phyloP scores from a whole-genome alignment of 1,140 invertebrate species.

The Drosophila sturtevanti region DNA sequence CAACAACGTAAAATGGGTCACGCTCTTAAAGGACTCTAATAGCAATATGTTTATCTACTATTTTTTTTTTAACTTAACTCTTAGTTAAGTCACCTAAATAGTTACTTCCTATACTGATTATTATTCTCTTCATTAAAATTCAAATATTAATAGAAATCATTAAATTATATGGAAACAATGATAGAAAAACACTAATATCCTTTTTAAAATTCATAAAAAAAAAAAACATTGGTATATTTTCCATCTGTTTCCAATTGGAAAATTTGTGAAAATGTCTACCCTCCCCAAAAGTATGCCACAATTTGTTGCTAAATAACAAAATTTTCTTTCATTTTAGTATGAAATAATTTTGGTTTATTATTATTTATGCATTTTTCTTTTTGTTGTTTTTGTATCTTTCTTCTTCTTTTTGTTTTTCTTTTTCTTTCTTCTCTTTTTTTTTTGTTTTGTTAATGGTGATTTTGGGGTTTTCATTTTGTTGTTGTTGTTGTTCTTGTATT shows the following conservation, averaged over 20 bases:
- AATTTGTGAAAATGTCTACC: not conserved
- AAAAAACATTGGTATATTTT: too few species aligned
- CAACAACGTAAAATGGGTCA: constrained; percentile 21
- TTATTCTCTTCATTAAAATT: too few species aligned
- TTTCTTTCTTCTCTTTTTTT: constrained; percentile 48
- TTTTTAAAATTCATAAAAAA: too few species aligned
- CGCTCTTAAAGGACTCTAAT: not conserved
- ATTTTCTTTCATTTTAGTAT: constrained; percentile 46
- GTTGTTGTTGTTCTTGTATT: constrained; percentile 3
- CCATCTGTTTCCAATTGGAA: not conserved
- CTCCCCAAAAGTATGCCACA: constrained; percentile 53
- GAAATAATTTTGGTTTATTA: constrained; percentile 61
- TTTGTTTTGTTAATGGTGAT: constrained; percentile 17
- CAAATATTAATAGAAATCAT: too few species aligned
- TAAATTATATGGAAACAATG: too few species aligned
- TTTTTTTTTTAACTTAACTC: too few species aligned
- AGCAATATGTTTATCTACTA: not conserved
- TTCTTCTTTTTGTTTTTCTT: constrained; percentile 56
- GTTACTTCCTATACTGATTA: not conserved
- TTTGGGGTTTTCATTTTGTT: not conserved
- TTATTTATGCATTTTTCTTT: constrained; percentile 63
- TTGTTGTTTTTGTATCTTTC: constrained; percentile 34
- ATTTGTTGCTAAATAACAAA: not conserved
- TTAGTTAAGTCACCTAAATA: not conserved
- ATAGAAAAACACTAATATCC: too few species aligned